phyloP scores from a whole-genome alignment of 2,797 vertebrate species.

The Sus cebifrons region DNA sequence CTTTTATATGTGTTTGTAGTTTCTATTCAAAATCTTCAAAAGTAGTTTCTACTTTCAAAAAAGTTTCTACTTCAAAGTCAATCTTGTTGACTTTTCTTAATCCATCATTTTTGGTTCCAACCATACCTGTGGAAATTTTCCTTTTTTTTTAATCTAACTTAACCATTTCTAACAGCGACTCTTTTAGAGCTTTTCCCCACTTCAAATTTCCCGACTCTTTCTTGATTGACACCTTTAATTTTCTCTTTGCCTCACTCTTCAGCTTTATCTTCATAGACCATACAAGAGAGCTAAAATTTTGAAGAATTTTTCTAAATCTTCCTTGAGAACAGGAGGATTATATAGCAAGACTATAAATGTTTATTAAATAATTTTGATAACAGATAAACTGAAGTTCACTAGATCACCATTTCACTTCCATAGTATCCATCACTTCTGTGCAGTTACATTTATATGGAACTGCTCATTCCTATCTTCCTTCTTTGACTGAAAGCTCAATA shows the following conservation, averaged over 20 bases:
- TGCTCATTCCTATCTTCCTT: background rate
- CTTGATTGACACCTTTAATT: slow-evolving; percentile 71
- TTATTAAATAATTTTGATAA: slow-evolving; percentile 62
- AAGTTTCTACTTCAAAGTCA: background rate
- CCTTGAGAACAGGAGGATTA: background rate
- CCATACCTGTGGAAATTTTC: background rate
- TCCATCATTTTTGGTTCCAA: background rate
- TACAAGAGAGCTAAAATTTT: slow-evolving; percentile 21
- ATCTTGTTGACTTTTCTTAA: background rate
- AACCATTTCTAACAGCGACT: background rate
- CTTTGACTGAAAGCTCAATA: background rate
- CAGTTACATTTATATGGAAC: background rate
- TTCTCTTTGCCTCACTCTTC: slow-evolving; percentile 49
- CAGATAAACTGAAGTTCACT: slow-evolving; percentile 7
- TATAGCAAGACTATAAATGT: slow-evolving; percentile 45
- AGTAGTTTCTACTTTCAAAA: too few relatives aligned
- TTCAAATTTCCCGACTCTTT: background rate
- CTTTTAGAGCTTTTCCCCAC: background rate
- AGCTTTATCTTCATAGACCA: slow-evolving; percentile 15
- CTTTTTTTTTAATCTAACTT: background rate
- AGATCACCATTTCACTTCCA: background rate
- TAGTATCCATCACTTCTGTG: background rate
- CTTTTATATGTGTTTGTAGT: background rate
- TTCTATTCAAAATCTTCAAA: background rate
- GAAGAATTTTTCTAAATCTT: slow-evolving; percentile 51